Evolutionary conservation across 1,140 invertebrate species (phyloP).

Genomic region (Eriosoma lanigerum): DNA sequence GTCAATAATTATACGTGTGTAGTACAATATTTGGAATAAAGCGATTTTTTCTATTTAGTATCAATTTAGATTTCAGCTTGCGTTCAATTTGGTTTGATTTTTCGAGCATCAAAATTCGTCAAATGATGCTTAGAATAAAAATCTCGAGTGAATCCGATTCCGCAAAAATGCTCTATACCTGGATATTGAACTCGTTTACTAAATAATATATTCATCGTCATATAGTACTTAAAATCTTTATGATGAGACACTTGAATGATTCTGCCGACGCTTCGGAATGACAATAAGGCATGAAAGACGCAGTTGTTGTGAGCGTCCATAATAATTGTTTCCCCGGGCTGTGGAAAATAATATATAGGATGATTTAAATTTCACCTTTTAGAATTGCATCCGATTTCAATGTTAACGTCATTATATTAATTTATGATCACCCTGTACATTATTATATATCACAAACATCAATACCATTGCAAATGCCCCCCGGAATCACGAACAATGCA

Average conservation of each 20-base stretch:
- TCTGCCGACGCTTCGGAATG: not conserved
- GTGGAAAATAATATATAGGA: not conserved
- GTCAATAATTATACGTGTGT: no score
- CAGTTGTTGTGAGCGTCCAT: not conserved
- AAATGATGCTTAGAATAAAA: no score
- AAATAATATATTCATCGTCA: conserved; percentile 3
- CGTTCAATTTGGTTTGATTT: no score
- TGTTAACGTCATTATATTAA: no score
- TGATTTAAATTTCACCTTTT: no score
- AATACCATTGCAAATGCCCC: conserved; percentile 19
- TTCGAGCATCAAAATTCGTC: no score
- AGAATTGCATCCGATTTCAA: no score
- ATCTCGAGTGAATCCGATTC: not conserved
- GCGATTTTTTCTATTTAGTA: no score
- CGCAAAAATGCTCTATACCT: not conserved
- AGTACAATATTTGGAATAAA: no score
- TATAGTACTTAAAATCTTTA: not conserved
- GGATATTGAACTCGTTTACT: not conserved
- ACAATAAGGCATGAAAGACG: not conserved
- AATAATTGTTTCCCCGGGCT: conserved; percentile 43
- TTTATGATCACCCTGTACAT: no score
- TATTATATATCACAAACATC: conserved; percentile 3
- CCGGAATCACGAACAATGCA: conserved; percentile 43
- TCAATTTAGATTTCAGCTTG: no score
- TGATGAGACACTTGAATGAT: conserved; percentile 23